Percentiles rank a stretch among this genome's conserved stretches.
These are phyloP conservation scores for Hafferia zeledoni DNA, from an alignment of 2,797 vertebrate genomes.

Conservation along the genomic window DNA sequence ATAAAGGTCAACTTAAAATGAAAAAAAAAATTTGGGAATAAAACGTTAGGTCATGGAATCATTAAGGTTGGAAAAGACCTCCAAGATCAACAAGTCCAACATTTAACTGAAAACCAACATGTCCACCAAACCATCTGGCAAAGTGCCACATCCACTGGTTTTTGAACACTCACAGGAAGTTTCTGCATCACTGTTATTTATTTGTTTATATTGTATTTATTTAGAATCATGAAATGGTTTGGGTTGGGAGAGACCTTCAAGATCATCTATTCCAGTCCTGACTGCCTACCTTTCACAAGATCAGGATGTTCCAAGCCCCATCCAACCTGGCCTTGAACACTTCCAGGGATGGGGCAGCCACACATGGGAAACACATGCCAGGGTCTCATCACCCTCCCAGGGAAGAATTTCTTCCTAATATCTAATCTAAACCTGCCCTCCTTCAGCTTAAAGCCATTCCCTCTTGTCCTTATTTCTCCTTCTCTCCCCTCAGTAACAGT, in stretches of 20 bases:
- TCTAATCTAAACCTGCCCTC: too few relatives aligned
- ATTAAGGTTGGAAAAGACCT: neutral
- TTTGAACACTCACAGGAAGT: neutral
- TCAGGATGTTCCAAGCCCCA: neutral
- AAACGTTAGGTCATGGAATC: neutral
- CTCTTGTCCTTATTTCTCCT: neutral
- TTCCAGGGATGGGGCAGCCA: neutral
- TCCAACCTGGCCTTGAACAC: neutral
- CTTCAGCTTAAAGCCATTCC: neutral
- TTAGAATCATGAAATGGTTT: neutral
- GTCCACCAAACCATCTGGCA: neutral
- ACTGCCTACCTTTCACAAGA: fast-evolving
- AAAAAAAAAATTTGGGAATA: neutral
- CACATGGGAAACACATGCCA: neutral
- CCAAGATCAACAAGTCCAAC: neutral
- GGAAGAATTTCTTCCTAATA: neutral
- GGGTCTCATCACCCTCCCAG: neutral
- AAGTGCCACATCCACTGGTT: neutral
- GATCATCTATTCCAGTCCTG: neutral
- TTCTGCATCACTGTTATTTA: neutral
- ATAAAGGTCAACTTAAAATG: neutral
- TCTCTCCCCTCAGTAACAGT: neutral
- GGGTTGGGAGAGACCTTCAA: neutral
- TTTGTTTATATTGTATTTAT: neutral
- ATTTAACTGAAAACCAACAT: too few relatives aligned